Evolutionary conservation across 2,888 invertebrate genomes (phyloP), one percentile per base, ranked within the genome.

Genomic region (Scaptomyza polygonia): DNA sequence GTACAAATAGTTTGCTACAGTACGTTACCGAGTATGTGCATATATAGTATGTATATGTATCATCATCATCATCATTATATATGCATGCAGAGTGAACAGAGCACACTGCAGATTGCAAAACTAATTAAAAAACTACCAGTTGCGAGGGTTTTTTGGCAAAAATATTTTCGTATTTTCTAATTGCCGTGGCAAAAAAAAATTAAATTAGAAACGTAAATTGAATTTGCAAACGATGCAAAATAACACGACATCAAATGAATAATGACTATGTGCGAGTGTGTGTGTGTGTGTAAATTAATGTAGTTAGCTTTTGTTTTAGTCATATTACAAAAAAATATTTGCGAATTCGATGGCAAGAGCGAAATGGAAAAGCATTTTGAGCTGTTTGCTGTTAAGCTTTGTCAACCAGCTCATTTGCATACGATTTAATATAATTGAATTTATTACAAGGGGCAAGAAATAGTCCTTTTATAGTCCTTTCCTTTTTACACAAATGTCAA

Each of bases 351-450:
- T 39, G 39, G 51, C 44, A 54, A 34, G 21, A 51, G 48, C 14
- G 34, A 43, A 53, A 52, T 43, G n/a, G 4, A 64, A 77, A 80
- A 77, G 81, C 74, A 83, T 80, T 82, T 82, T 18, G 32, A 42
- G n/a, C 47, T 64, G 48, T 70, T 77, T 80, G 67, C 70, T 64
- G 67, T 55, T 79, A 66, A 77, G 80, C 75, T 72, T 78, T 78
- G 57, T 53, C 66, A 40, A 49, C 52, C 49, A 64, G 67, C 68
- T 81, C 75, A 86, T 84, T 84, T 86, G 86, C 87, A 84, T 78
- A 70, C 70, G 74, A 80, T 86, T 82, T 86, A 70, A 67, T 64
- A 68, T 82, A 82, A 82, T 82, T 83, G 86, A 82, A 83, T 80
- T 86, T 77, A 51, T 54, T 59, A 54, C 32, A 48, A 65, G 55